These are phyloP conservation scores for Acestrorhynchus altus DNA, from an alignment of 2,797 vertebrate genomes.

Conservation along the genomic window DNA sequence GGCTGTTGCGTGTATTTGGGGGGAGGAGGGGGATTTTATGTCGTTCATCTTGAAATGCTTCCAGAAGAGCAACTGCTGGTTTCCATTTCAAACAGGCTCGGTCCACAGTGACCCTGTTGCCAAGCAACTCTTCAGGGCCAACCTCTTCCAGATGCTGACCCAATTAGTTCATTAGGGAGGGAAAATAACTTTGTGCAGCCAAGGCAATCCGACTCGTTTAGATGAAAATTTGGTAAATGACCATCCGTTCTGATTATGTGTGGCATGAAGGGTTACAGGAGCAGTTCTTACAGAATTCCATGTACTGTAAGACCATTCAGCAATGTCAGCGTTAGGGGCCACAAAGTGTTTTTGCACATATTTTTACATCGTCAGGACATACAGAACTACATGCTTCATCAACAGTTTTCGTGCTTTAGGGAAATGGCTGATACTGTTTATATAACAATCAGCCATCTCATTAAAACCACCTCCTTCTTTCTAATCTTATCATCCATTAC, in stretches of 20 bases:
- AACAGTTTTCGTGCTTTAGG: too few relatives aligned
- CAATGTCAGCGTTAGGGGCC: background rate
- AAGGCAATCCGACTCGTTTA: slow-evolving; percentile 48
- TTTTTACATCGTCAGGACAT: background rate
- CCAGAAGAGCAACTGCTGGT: slow-evolving; percentile 51
- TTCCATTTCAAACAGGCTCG: slow-evolving; percentile 62
- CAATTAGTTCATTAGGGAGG: slow-evolving; percentile 72
- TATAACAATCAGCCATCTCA: too few relatives aligned
- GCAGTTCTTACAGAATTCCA: slow-evolving; percentile 9
- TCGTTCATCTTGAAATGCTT: slow-evolving; percentile 26
- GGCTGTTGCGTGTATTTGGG: background rate
- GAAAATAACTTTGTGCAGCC: slow-evolving; percentile 67
- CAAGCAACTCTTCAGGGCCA: slow-evolving; percentile 72
- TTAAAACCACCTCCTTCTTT: too few relatives aligned
- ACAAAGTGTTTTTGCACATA: background rate
- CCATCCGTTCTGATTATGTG: slow-evolving; percentile 42
- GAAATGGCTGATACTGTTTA: background rate
- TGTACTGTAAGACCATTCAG: slow-evolving; percentile 8
- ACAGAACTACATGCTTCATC: too few relatives aligned
- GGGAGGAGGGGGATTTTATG: slow-evolving; percentile 22
- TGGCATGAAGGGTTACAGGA: slow-evolving; percentile 31
- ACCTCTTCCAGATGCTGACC: slow-evolving; percentile 72
- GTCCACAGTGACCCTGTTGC: slow-evolving; percentile 67
- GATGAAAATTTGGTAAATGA: slow-evolving; percentile 45
- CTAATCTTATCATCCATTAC: too few relatives aligned